phyloP scores from a whole-genome alignment of 2,113 vertebrate genomes.

The Rhagologus leucostigma region DNA sequence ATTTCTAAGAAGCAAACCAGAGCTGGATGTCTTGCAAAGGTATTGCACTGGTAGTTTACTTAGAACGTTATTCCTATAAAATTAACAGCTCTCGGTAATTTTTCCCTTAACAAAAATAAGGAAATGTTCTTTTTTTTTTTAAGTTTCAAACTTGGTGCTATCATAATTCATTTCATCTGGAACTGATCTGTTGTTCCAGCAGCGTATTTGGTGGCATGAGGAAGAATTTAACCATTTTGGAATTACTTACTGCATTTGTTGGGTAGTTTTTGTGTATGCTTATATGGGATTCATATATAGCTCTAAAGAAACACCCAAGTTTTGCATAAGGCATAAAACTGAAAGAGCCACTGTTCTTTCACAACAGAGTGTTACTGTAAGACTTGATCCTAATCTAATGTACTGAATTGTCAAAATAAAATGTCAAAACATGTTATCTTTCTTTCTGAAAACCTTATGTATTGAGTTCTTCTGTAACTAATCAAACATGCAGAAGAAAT shows the following conservation, averaged over 20 bases:
- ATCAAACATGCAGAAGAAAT: background rate
- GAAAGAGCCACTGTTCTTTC: background rate
- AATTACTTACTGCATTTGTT: background rate
- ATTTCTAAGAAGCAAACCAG: background rate
- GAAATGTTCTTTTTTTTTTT: background rate
- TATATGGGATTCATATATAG: background rate
- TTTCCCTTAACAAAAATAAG: background rate
- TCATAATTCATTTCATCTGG: background rate
- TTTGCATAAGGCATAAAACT: background rate
- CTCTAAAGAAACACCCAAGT: background rate
- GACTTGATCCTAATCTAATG: background rate
- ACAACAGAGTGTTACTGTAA: background rate
- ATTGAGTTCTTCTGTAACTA: background rate
- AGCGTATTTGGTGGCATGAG: background rate
- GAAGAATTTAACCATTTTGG: background rate
- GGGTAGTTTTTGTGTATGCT: background rate
- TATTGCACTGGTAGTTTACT: background rate
- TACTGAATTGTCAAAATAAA: background rate
- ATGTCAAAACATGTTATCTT: background rate
- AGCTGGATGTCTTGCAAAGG: background rate
- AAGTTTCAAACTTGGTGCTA: background rate
- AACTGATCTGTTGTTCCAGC: background rate
- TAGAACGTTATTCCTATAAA: background rate
- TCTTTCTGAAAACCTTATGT: background rate
- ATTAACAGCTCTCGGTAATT: background rate